phyloP scores from a whole-genome alignment of 2,888 invertebrate genomes.

The Drosophila parthenogenetica region DNA sequence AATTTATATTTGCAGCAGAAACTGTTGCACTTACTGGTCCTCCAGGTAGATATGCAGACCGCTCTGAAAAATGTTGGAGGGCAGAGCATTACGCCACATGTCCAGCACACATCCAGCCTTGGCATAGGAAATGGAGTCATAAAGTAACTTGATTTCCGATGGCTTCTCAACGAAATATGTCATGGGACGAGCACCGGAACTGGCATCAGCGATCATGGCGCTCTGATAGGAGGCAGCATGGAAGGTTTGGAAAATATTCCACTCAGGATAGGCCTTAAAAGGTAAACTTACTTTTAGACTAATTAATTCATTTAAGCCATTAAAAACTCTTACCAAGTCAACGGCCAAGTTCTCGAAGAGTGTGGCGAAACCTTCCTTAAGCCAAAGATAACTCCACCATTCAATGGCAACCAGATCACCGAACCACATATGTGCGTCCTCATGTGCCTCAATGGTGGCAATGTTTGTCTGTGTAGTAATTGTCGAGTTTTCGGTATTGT shows the following conservation, averaged over 20 bases:
- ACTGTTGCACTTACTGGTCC: conserved; percentile 68
- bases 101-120: conserved; percentile 91
- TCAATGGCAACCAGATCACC: conserved; percentile 90
- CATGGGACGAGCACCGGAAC: conserved; percentile 92
- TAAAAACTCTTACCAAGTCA: conserved; percentile 68
- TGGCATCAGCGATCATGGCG: conserved; percentile 90
- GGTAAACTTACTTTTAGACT: too few species aligned
- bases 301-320: too few species aligned
- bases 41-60: conserved; percentile 81
- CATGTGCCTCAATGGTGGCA: conserved; percentile 87
- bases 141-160: conserved; percentile 92
- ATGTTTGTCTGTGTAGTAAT: conserved; percentile 83
- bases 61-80: conserved; percentile 76
- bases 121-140: conserved; percentile 94
- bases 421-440: conserved; percentile 92
- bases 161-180: conserved; percentile 93
- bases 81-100: conserved; percentile 83
- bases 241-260: conserved; percentile 92
- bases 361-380: conserved; percentile 89
- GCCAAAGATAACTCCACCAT: conserved; percentile 91
- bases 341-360: conserved; percentile 77
- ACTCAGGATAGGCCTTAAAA: conserved; percentile 86
- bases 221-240: conserved; percentile 90
- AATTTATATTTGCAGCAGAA: neutral
- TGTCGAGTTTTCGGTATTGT: conserved; percentile 76